phyloP scores from a whole-genome alignment of 2,113 vertebrate genomes.

The Corvus moneduloides region DNA sequence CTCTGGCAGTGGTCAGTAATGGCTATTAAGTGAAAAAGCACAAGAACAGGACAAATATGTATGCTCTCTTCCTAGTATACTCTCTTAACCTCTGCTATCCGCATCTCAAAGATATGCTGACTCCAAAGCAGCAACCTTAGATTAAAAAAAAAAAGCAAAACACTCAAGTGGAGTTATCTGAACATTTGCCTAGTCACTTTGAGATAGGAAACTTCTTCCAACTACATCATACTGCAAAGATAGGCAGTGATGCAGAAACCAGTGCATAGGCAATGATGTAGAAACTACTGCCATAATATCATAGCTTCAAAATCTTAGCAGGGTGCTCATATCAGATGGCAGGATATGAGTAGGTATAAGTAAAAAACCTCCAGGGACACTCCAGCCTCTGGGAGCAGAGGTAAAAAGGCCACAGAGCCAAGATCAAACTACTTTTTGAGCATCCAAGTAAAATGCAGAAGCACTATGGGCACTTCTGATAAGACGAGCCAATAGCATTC shows the following conservation, averaged over 20 bases:
- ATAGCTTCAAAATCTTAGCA: not conserved
- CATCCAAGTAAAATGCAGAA: not conserved
- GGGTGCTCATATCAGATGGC: not conserved
- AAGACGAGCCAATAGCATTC: not conserved
- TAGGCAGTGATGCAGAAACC: not conserved
- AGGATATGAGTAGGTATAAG: not conserved
- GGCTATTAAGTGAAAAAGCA: constrained; percentile 13
- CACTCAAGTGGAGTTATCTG: not conserved
- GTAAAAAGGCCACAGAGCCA: not conserved
- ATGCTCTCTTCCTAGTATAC: not conserved
- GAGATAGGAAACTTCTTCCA: not conserved
- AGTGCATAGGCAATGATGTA: not conserved
- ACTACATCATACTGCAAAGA: not conserved
- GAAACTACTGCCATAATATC: not conserved
- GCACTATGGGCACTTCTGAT: not conserved
- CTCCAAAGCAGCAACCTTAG: not conserved
- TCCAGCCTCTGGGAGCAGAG: not conserved
- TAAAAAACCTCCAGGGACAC: not conserved
- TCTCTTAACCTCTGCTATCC: not conserved
- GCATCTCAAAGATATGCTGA: not conserved
- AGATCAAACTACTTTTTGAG: not conserved
- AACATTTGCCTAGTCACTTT: not conserved
- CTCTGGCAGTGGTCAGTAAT: constrained; percentile 7
- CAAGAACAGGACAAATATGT: not conserved
- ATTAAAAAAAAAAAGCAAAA: not conserved